A percentile compares a stretch with the other conserved stretches of the same genome.
phyloP scores from a whole-genome alignment of 2,888 invertebrate species.

The Hydriomena furcata region DNA sequence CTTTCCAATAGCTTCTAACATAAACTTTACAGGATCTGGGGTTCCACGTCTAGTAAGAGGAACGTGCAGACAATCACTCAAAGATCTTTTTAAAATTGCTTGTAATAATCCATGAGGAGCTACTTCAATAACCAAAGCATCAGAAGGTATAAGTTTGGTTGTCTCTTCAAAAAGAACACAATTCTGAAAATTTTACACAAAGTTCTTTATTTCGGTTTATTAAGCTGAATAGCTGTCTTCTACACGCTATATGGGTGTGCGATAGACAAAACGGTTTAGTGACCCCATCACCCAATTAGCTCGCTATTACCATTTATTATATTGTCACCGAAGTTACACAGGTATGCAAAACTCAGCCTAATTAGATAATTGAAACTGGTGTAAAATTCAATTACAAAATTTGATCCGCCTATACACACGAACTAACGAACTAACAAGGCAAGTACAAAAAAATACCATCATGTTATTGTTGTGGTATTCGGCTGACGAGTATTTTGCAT shows the following conservation, averaged over 20 bases:
- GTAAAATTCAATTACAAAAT: too few species aligned
- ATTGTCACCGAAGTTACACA: too few species aligned
- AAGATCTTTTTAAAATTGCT: constrained; percentile 89
- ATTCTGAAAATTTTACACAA: constrained; percentile 58
- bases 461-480: constrained; percentile 94
- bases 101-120: constrained; percentile 93
- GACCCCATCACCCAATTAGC: too few species aligned
- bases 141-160: constrained; percentile 86
- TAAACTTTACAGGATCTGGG: constrained; percentile 79
- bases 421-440: too few species aligned
- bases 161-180: constrained; percentile 90
- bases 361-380: too few species aligned
- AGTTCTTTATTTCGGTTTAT: too few species aligned
- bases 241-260: too few species aligned
- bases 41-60: constrained; percentile 85
- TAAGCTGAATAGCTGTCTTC: too few species aligned
- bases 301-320: too few species aligned
- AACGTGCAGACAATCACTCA: constrained; percentile 85
- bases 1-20: constrained; percentile 85
- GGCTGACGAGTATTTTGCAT: constrained; percentile 86
- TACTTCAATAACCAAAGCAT: constrained; percentile 91
- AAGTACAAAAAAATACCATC: constrained; percentile 66
- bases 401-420: too few species aligned
- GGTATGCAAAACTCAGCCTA: too few species aligned
- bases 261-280: too few species aligned